Conservation (phyloP, 2,113 vertebrate genomes). For the Crotophaga sulcirostris region DNA sequence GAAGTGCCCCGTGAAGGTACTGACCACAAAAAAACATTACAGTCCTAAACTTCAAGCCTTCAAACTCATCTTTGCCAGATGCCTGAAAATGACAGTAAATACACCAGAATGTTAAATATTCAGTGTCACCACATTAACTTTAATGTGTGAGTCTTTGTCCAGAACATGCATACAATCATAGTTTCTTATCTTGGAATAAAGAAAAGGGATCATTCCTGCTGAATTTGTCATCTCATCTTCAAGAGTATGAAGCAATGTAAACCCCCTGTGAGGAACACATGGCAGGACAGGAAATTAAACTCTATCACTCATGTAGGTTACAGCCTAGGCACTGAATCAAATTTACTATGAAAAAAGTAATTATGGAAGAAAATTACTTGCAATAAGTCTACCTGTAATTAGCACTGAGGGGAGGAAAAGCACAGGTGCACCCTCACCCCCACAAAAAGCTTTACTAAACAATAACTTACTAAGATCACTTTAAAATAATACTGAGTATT, state of each 20-base stretch:
- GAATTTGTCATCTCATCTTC: neutral
- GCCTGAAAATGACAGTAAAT: neutral
- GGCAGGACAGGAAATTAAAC: neutral
- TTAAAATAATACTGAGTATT: neutral
- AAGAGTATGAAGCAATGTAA: neutral
- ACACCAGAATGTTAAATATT: neutral
- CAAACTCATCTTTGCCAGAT: neutral
- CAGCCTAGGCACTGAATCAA: neutral
- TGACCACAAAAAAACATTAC: neutral
- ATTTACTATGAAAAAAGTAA: neutral
- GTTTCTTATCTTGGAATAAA: neutral
- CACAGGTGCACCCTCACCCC: neutral
- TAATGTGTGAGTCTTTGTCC: neutral
- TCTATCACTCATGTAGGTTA: neutral
- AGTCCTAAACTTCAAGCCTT: neutral
- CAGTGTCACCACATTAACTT: neutral
- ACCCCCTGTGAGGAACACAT: neutral
- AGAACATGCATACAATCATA: neutral
- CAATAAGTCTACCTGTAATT: neutral
- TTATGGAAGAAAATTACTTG: neutral
- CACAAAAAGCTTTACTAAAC: neutral
- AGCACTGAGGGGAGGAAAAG: neutral
- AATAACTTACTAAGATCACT: neutral
- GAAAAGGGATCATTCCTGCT: neutral
- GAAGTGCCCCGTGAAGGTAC: neutral